Evolutionary conservation across 2,888 invertebrate species (phyloP).

Genomic region (Leptothorax acervorum): DNA sequence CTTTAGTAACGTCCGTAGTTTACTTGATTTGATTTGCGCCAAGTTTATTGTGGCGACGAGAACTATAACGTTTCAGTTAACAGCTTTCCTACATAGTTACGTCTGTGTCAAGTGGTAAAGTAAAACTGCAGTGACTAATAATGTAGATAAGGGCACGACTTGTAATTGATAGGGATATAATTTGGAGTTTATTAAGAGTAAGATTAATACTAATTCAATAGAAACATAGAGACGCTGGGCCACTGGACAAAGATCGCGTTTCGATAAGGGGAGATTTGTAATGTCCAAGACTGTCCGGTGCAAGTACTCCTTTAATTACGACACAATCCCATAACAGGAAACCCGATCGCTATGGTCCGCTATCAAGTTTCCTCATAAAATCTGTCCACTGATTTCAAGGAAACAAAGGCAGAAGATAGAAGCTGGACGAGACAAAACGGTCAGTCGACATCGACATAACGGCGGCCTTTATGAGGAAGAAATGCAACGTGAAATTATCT

Average conservation of each 20-base stretch:
- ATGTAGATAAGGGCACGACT: not conserved
- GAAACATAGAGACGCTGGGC: not conserved
- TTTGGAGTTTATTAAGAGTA: not conserved
- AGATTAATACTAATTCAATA: not conserved
- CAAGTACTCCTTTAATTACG: constrained; percentile 34
- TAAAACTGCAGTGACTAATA: not conserved
- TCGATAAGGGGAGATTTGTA: not conserved
- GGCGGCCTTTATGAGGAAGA: not conserved
- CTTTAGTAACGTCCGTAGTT: not conserved
- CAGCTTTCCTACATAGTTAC: not conserved
- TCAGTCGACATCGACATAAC: constrained; percentile 5
- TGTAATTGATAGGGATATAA: not conserved
- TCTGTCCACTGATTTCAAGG: not conserved
- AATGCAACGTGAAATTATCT: not conserved
- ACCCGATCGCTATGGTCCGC: not conserved
- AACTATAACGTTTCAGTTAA: not conserved
- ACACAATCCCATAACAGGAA: constrained; percentile 12
- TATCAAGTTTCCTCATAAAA: constrained; percentile 33
- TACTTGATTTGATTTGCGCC: not conserved
- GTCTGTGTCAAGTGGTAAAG: not conserved
- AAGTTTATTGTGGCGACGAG: not conserved
- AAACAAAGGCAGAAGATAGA: constrained; percentile 12
- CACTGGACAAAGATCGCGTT: not conserved
- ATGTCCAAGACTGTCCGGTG: not conserved
- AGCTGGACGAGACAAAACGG: not conserved